These are phyloP conservation scores for Excalfactoria chinensis DNA, from an alignment of 2,113 vertebrate genomes.

Conservation along the genomic window DNA sequence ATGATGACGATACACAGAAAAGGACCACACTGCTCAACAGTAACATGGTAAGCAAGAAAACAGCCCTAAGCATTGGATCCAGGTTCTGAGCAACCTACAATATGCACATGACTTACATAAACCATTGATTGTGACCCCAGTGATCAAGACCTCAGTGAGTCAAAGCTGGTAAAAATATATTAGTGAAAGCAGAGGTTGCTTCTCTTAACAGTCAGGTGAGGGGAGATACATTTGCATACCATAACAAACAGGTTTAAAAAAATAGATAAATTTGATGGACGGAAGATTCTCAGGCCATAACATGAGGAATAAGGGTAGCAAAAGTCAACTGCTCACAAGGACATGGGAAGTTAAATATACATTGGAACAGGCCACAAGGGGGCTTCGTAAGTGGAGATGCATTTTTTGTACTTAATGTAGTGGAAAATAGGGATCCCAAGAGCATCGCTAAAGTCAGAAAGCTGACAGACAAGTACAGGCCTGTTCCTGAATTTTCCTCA, in stretches of 20 bases:
- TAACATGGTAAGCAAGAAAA: neutral
- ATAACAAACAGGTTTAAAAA: neutral
- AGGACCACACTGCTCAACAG: neutral
- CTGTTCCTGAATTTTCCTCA: neutral
- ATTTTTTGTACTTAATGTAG: neutral
- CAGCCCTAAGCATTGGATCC: neutral
- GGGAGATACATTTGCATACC: neutral
- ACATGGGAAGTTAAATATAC: neutral
- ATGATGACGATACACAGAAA: neutral
- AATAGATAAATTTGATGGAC: neutral
- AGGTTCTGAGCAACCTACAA: neutral
- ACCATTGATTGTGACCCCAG: neutral
- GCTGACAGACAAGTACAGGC: neutral
- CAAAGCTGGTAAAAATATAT: neutral
- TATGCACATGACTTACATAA: rapidly evolving
- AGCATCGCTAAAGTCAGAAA: neutral
- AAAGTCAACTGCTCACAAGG: neutral
- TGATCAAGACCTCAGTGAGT: rapidly evolving
- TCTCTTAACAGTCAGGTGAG: neutral
- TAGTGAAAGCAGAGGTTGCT: neutral
- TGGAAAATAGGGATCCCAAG: neutral
- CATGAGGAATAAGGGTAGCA: neutral
- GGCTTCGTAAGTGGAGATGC: neutral
- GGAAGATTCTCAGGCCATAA: neutral
- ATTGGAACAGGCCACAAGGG: neutral